Conservation (phyloP, 1,140 invertebrate genomes). For the Eulimnadia texana region DNA sequence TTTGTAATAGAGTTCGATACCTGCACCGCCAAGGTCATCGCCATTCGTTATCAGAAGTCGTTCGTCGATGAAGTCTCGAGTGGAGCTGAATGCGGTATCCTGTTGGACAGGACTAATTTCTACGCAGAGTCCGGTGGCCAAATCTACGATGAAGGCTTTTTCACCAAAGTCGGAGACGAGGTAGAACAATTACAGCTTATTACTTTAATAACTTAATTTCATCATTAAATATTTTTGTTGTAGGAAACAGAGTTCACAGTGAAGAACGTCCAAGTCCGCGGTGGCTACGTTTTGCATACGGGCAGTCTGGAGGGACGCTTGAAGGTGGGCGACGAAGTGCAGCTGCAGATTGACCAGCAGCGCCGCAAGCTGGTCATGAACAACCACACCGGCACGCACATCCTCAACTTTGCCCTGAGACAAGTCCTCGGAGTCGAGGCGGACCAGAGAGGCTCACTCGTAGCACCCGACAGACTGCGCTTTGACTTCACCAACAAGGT, state of each 20-base stretch:
- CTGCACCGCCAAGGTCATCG: slow-evolving; percentile 34
- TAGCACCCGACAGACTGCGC: slow-evolving; percentile 85
- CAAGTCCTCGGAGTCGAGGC: slow-evolving; percentile 75
- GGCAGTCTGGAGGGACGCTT: slow-evolving; percentile 65
- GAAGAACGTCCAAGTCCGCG: slow-evolving; percentile 88
- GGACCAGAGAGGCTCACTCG: slow-evolving; percentile 95
- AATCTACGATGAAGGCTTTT: slow-evolving; percentile 91
- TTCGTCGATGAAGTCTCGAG: slow-evolving; percentile 72
- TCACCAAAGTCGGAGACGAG: slow-evolving; percentile 73
- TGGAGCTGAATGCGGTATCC: slow-evolving; percentile 80
- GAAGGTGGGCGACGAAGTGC: slow-evolving; percentile 70
- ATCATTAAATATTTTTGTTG: slow-evolving; percentile 18
- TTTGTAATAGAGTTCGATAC: slow-evolving; percentile 18
- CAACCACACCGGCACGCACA: slow-evolving; percentile 97
- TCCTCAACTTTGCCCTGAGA: slow-evolving; percentile 86
- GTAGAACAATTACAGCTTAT: slow-evolving; percentile 24
- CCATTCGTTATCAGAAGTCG: slow-evolving; percentile 53
- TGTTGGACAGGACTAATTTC: slow-evolving; percentile 73
- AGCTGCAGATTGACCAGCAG: slow-evolving; percentile 65
- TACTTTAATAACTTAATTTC: background rate
- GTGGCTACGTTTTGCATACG: slow-evolving; percentile 89
- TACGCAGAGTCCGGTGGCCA: slow-evolving; percentile 98
- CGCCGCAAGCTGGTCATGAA: slow-evolving; percentile 84
- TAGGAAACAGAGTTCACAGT: slow-evolving; percentile 77
- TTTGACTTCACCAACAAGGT: slow-evolving; percentile 96